These are phyloP conservation scores for Thomomys bottae DNA, from an alignment of 2,113 vertebrate genomes.

Conservation along the genomic window DNA sequence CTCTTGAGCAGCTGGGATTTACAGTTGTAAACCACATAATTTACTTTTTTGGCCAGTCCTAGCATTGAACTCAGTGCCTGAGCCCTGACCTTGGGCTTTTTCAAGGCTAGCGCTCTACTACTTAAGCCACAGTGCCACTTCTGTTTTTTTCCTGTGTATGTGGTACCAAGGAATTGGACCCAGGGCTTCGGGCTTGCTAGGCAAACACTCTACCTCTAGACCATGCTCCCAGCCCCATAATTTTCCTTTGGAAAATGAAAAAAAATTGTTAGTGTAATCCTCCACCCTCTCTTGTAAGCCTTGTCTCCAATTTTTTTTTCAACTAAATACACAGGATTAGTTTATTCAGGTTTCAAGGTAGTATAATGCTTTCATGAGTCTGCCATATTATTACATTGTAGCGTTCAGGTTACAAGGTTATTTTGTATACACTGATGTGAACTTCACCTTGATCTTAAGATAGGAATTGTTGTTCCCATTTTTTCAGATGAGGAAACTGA, in stretches of 20 bases:
- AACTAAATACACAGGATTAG: slow-evolving; percentile 7
- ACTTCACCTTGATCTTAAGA: slow-evolving; percentile 27
- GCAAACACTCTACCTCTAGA: too few species aligned
- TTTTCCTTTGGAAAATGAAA: slow-evolving; percentile 43
- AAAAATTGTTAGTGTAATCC: slow-evolving; percentile 5
- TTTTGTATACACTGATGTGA: background rate
- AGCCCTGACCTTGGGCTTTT: too few species aligned
- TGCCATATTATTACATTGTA: slow-evolving; percentile 20
- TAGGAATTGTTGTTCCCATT: slow-evolving; percentile 41
- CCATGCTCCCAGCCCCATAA: too few species aligned
- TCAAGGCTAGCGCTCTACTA: too few species aligned
- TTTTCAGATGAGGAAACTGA: slow-evolving; percentile 61
- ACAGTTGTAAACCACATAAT: too few species aligned
- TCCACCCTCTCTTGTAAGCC: background rate
- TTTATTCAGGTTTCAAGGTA: slow-evolving; percentile 3
- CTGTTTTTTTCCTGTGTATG: too few species aligned
- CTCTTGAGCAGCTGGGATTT: too few species aligned
- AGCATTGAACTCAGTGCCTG: too few species aligned
- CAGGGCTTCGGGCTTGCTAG: too few species aligned
- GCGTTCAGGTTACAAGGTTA: background rate
- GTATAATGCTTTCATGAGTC: slow-evolving; percentile 9
- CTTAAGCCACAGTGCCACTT: too few species aligned
- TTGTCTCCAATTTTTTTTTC: background rate
- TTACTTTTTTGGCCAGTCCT: too few species aligned
- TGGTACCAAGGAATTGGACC: too few species aligned